A percentile compares a stretch with the other conserved stretches of the same genome.
Evolutionary conservation across 1,140 invertebrate genomes (phyloP).

Genomic region (Hermatobates lingyangjiaoensis): DNA sequence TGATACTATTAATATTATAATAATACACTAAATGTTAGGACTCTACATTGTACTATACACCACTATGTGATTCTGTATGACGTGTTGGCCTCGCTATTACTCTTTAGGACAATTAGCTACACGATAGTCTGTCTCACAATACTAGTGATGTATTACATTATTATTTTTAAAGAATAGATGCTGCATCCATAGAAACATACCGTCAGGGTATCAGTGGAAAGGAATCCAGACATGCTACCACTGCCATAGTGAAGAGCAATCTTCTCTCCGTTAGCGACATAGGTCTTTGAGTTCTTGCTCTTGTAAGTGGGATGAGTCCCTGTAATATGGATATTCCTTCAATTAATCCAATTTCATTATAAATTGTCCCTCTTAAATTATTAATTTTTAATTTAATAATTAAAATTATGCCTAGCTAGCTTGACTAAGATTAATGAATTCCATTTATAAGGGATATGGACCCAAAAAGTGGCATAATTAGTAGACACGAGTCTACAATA

Average conservation of each 20-base stretch:
- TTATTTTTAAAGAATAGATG: too few relatives aligned
- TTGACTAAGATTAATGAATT: not conserved
- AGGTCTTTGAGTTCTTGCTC: conserved; percentile 9
- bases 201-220: conserved; percentile 9
- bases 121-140: too few relatives aligned
- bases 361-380: not conserved
- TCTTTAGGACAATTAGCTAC: too few relatives aligned
- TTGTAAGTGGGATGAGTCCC: conserved; percentile 13
- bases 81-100: too few relatives aligned
- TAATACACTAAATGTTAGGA: too few relatives aligned
- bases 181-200: too few relatives aligned
- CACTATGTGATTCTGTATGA: too few relatives aligned
- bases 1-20: too few relatives aligned
- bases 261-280: conserved; percentile 7
- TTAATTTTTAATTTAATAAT: not conserved
- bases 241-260: conserved; percentile 10
- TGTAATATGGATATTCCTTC: conserved; percentile 4
- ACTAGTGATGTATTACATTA: too few relatives aligned
- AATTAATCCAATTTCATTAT: too few relatives aligned
- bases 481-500: too few relatives aligned
- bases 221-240: conserved; percentile 12
- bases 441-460: not conserved
- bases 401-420: not conserved
- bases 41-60: too few relatives aligned
- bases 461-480: not conserved